A percentile compares a stretch with the other conserved stretches of the same genome.
Conservation (phyloP, 2,113 vertebrate species). For the Heloderma charlesbogerti region DNA sequence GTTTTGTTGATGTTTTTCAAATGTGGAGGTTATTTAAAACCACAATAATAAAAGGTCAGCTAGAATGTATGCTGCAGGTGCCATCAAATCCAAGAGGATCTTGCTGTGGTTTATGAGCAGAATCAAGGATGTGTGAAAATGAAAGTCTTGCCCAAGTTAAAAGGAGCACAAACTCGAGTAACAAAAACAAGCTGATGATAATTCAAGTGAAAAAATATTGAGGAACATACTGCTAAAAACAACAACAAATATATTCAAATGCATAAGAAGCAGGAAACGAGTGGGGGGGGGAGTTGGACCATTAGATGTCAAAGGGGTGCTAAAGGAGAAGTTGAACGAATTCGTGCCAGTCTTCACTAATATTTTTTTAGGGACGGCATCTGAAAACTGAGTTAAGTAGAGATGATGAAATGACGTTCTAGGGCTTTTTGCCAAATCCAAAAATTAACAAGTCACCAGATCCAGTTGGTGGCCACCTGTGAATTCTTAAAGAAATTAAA, state of each 20-base stretch:
- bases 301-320: no score
- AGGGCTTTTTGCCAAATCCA: background rate
- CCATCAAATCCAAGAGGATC: background rate
- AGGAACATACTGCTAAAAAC: background rate
- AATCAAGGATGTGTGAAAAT: background rate
- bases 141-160: background rate
- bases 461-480: background rate
- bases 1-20: background rate
- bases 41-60: background rate
- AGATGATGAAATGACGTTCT: background rate
- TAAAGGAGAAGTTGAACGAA: no score
- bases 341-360: no score
- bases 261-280: background rate
- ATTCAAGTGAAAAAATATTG: background rate
- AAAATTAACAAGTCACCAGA: background rate
- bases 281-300: no score
- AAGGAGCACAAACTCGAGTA: no score
- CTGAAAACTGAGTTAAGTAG: background rate
- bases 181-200: background rate
- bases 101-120: background rate
- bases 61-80: background rate
- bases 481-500: background rate
- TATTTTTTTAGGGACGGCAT: no score
- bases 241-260: no score
- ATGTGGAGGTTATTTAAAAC: background rate